Percentiles rank a stretch among this genome's conserved stretches.
phyloP scores from a whole-genome alignment of 2,113 vertebrate genomes.

The Rhizomys pruinosus region DNA sequence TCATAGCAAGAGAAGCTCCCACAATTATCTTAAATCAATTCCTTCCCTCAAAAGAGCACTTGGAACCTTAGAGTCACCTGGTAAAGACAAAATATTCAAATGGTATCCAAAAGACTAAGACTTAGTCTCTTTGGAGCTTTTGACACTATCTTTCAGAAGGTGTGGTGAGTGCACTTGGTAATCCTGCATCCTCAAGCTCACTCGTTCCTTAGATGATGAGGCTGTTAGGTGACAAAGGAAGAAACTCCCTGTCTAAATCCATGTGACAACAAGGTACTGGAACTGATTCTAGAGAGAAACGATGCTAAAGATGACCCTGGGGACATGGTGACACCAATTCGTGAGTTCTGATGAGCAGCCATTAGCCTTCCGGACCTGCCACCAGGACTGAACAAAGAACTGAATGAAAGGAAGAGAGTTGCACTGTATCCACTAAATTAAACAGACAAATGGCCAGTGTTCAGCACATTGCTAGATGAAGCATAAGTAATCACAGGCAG shows the following conservation, averaged over 20 bases:
- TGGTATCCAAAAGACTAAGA: background rate
- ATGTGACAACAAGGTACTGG: background rate
- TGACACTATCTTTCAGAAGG: background rate
- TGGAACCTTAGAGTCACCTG: background rate
- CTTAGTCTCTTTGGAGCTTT: background rate
- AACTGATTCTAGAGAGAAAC: background rate
- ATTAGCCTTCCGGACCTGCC: slow-evolving; percentile 25
- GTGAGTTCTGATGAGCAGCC: background rate
- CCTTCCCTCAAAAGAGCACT: background rate
- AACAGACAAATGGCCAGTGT: slow-evolving; percentile 52
- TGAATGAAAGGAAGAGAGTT: slow-evolving; percentile 8
- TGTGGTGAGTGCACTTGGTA: background rate
- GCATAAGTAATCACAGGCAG: slow-evolving; percentile 45
- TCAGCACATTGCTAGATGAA: background rate
- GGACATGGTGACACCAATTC: background rate
- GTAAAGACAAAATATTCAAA: background rate
- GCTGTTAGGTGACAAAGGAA: background rate
- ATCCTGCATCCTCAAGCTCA: background rate
- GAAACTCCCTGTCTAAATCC: background rate
- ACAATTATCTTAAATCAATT: too few species aligned
- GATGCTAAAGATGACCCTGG: background rate
- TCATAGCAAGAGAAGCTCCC: too few species aligned
- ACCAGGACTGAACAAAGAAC: slow-evolving; percentile 37
- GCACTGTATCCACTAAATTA: slow-evolving; percentile 16
- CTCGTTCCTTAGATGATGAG: background rate